Conservation (phyloP, 2,797 vertebrate species). For the Heliangelus exortis region DNA sequence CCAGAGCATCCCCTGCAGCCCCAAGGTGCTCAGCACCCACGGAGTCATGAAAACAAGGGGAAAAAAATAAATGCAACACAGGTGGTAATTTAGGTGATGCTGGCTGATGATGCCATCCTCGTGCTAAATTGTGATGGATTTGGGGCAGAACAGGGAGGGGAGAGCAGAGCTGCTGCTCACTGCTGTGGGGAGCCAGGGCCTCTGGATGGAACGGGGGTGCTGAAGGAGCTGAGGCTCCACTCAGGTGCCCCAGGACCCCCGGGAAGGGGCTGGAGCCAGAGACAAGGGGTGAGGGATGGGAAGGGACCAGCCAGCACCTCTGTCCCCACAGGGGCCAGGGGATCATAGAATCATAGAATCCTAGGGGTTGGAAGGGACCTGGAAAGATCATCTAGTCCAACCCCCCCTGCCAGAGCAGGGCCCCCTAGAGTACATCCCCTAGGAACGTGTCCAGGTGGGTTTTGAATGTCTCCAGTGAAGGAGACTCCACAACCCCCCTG, state of each 20-base stretch:
- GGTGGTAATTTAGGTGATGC: not conserved
- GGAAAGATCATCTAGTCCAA: no score
- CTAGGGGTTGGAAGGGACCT: no score
- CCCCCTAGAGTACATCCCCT: no score
- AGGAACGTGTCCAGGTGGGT: no score
- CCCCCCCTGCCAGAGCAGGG: no score
- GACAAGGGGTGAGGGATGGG: accelerated
- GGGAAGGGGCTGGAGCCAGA: not conserved
- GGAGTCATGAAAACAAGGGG: not conserved
- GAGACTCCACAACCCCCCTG: no score
- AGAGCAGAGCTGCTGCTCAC: not conserved
- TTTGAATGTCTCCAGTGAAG: no score
- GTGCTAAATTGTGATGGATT: not conserved
- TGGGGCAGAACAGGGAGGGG: not conserved
- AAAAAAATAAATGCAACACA: not conserved
- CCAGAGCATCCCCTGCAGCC: not conserved
- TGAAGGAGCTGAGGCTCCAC: not conserved
- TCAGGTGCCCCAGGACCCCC: accelerated
- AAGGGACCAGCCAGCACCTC: not conserved
- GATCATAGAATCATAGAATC: no score
- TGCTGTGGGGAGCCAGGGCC: not conserved
- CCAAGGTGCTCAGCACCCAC: not conserved
- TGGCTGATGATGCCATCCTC: not conserved
- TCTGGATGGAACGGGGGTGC: not conserved
- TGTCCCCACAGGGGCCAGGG: not conserved